Conservation (phyloP, 2,888 invertebrate genomes). For the Ormyrus nitidulus region DNA sequence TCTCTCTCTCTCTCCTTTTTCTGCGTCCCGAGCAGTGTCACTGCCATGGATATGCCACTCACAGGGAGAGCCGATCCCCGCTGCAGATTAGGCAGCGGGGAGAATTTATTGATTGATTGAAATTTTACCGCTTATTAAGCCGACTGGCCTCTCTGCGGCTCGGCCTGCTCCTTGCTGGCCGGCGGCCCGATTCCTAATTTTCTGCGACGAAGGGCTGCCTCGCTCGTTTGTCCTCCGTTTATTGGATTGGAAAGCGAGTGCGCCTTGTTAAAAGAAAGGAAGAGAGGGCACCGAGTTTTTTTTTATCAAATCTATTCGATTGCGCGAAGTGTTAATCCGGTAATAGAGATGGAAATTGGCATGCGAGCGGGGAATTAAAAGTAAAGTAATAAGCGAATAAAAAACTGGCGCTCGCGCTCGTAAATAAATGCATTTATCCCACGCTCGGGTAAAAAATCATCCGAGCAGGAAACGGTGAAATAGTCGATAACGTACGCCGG, state of each 20-base stretch:
- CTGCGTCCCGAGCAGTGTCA: constrained; percentile 30
- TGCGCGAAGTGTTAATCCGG: too few relatives aligned
- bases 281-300: too few relatives aligned
- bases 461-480: constrained; percentile 11
- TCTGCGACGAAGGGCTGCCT: too few relatives aligned
- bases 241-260: background rate
- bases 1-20: background rate
- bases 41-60: constrained; percentile 24
- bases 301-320: too few relatives aligned
- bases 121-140: constrained; percentile 25
- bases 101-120: constrained; percentile 47
- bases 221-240: too few relatives aligned
- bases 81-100: constrained; percentile 1
- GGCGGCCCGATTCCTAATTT: too few relatives aligned
- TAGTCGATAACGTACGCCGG: constrained; percentile 15
- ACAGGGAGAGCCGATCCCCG: constrained; percentile 4
- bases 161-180: too few relatives aligned
- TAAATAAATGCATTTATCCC: background rate
- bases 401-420: background rate
- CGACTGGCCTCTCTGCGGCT: background rate
- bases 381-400: too few relatives aligned
- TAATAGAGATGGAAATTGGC: too few relatives aligned
- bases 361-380: too few relatives aligned
- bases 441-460: constrained; percentile 1
- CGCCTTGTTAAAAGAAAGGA: background rate